Evolutionary conservation across 1,140 invertebrate species (phyloP).

Genomic region (Drosophila takahashii): DNA sequence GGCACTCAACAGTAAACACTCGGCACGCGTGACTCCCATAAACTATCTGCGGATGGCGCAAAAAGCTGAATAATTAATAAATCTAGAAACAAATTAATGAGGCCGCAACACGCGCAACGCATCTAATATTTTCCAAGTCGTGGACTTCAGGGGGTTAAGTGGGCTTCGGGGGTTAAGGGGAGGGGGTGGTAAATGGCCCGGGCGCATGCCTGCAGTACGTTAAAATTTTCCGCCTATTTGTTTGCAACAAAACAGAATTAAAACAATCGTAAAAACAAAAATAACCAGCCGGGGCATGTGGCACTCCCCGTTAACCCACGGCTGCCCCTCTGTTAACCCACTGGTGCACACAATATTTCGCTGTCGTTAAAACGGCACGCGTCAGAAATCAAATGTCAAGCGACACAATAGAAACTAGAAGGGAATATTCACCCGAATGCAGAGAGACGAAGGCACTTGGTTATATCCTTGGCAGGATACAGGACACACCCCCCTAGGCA

Average conservation of each 20-base stretch:
- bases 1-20: constrained; percentile 32
- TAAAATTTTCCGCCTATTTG: constrained; percentile 78
- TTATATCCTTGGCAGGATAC: background rate
- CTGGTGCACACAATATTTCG: background rate
- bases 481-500: constrained; percentile 30
- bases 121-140: constrained; percentile 4
- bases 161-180: background rate
- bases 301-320: constrained; percentile 36
- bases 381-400: constrained; percentile 78
- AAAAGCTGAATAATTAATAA: constrained; percentile 77
- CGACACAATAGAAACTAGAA: constrained; percentile 17
- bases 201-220: constrained; percentile 41
- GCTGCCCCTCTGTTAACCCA: background rate
- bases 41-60: constrained; percentile 27
- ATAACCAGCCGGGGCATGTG: constrained; percentile 61
- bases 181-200: constrained; percentile 7
- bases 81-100: constrained; percentile 77
- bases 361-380: constrained; percentile 73
- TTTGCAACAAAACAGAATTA: constrained; percentile 79
- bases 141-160: too few species aligned
- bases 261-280: constrained; percentile 78
- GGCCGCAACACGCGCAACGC: constrained; percentile 69
- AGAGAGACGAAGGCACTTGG: background rate
- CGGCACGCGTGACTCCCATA: constrained; percentile 37
- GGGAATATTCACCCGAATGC: background rate